Conservation (phyloP, 2,113 vertebrate species). For the Lampris incognitus region DNA sequence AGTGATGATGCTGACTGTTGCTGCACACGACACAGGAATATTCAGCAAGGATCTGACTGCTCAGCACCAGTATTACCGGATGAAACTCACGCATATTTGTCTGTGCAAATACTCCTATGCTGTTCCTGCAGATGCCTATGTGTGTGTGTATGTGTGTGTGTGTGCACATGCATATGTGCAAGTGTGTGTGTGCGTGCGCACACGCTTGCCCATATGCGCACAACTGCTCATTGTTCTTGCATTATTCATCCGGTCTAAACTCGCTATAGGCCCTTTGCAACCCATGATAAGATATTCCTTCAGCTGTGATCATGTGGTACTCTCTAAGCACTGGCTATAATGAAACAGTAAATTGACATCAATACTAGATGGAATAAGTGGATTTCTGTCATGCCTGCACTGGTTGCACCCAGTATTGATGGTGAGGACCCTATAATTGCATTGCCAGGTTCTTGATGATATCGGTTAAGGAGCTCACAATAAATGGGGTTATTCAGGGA, state of each 20-base stretch:
- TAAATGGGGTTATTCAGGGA: slow-evolving; percentile 50
- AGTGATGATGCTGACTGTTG: background rate
- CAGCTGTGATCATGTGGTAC: slow-evolving; percentile 48
- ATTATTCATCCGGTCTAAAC: slow-evolving; percentile 65
- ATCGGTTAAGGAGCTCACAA: slow-evolving; percentile 61
- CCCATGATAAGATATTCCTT: slow-evolving; percentile 56
- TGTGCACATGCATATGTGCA: background rate
- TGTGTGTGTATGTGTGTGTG: background rate
- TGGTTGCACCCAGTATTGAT: slow-evolving; percentile 66
- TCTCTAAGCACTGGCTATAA: slow-evolving; percentile 56
- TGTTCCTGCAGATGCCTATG: slow-evolving; percentile 25
- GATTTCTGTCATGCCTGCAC: slow-evolving; percentile 72
- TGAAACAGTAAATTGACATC: slow-evolving; percentile 73
- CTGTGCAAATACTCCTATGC: slow-evolving; percentile 30
- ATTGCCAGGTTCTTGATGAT: slow-evolving; percentile 54
- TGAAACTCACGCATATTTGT: slow-evolving; percentile 60
- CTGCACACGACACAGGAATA: too few relatives aligned
- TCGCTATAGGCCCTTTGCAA: slow-evolving; percentile 43
- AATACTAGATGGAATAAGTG: slow-evolving; percentile 70
- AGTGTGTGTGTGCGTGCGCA: slow-evolving; percentile 30
- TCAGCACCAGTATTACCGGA: slow-evolving; percentile 32
- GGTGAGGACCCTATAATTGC: slow-evolving; percentile 61
- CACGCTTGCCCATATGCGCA: background rate
- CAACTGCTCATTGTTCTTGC: slow-evolving; percentile 40
- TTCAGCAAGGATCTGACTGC: background rate